Conservation (phyloP, 2,888 invertebrate species). For the Cloeon dipterum region DNA sequence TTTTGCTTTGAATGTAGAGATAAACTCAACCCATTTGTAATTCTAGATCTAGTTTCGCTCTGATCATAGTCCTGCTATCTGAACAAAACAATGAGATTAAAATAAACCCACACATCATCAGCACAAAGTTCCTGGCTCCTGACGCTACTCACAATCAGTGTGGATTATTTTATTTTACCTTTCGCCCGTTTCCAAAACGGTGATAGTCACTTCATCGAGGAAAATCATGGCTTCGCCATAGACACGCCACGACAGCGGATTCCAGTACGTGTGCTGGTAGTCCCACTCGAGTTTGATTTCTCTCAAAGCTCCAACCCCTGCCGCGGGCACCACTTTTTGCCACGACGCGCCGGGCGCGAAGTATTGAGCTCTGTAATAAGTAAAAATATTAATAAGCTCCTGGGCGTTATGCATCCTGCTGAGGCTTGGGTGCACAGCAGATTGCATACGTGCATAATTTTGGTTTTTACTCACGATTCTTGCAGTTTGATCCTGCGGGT, state of each 20-base stretch:
- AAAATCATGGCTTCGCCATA: conserved; percentile 49
- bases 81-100: too few relatives aligned
- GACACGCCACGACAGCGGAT: conserved; percentile 65
- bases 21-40: too few relatives aligned
- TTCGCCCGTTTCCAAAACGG: conserved; percentile 43
- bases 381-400: too few relatives aligned
- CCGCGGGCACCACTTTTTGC: conserved; percentile 39
- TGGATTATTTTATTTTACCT: conserved; percentile 33
- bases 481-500: background rate
- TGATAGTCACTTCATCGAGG: conserved; percentile 43
- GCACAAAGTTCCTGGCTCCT: too few relatives aligned
- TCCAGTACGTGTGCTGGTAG: conserved; percentile 51
- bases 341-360: conserved; percentile 52
- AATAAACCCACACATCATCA: too few relatives aligned
- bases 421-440: too few relatives aligned
- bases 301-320: conserved; percentile 38
- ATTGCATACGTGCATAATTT: background rate
- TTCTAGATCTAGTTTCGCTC: too few relatives aligned
- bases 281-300: conserved; percentile 54
- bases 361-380: conserved; percentile 20
- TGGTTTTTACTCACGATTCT: background rate
- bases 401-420: too few relatives aligned
- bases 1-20: too few relatives aligned
- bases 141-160: too few relatives aligned
- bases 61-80: too few relatives aligned